Evolutionary conservation across 2,888 invertebrate species (phyloP), one percentile per base, ranked within the genome.

Genomic region (Hypena proboscidalis): DNA sequence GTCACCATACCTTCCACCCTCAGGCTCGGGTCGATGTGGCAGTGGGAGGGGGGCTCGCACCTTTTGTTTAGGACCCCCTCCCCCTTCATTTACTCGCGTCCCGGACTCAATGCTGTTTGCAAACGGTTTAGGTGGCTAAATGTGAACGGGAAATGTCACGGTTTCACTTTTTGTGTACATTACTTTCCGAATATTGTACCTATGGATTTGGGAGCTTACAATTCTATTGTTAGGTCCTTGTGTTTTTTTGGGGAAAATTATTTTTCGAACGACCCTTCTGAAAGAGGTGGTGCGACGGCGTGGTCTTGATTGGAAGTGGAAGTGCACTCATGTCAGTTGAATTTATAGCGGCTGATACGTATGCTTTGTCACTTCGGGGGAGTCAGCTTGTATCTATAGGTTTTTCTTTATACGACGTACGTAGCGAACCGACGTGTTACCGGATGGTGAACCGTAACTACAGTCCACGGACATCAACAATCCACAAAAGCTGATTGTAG

Each of bases 111-210:
- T 82, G 83, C 75, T 86, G 86, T 88, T 88, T 89, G 87, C 85
- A 75, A 84, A 87, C 85, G 89, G 85, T 88, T 89, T 89, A 86
- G 86, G 83, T 81, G 87, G 84, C 85, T 84, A 86, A 87, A 87
- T 88, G 86, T 84, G 80, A 74, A 78, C 58, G 75, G 82, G 83
- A 85, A 87, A 88, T 89, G 89, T 89, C 88, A 83, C 82, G 83
- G 74, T 87, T 86, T 85, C 84, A 84, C 86, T 88, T 87, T 83
- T 85, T 80, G 68, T 78, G 73, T 76, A 75, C 44, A 11, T 35
- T 31, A 7, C 21, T 15, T 39, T 29, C 17, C 11, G 5, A 10
- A 31, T 29, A 22, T 33, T 27, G 11, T 23, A 13, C 3, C n/a
- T 19, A 29, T 7, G 23, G n/a, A 22, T 34, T 22, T 41, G 14